Percentiles rank a stretch among this genome's conserved stretches.
Evolutionary conservation across 2,888 invertebrate species (phyloP).

Genomic region (Cryptosula pallasiana): DNA sequence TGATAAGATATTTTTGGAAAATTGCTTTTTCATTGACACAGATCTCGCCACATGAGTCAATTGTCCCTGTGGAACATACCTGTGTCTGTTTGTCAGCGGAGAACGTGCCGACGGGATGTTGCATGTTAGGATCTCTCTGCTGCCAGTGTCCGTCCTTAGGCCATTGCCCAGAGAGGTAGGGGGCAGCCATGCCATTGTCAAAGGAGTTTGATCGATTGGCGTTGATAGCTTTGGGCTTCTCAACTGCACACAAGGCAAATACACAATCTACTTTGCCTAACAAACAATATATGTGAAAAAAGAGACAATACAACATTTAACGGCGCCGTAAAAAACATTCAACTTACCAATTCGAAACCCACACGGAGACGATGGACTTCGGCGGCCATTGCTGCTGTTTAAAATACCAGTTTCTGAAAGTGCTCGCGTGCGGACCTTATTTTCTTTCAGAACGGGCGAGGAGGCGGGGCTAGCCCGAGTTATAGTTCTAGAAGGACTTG

Average conservation of each 20-base stretch:
- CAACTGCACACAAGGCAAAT: slow-evolving; percentile 5
- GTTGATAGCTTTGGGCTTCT: neutral
- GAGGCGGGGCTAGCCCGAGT: neutral
- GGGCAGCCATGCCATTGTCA: slow-evolving; percentile 20
- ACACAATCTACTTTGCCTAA: too few relatives aligned
- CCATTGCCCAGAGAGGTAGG: slow-evolving; percentile 24
- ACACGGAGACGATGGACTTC: slow-evolving; percentile 18
- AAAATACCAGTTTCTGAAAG: slow-evolving; percentile 10
- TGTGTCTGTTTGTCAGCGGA: slow-evolving; percentile 14
- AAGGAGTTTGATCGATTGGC: slow-evolving; percentile 3
- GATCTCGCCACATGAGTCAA: too few relatives aligned
- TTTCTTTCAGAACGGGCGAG: slow-evolving; percentile 7
- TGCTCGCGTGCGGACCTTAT: neutral
- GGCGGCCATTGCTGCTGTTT: neutral
- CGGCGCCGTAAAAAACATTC: too few relatives aligned
- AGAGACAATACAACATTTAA: too few relatives aligned
- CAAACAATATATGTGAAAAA: too few relatives aligned
- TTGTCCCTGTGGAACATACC: too few relatives aligned
- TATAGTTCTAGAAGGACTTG: neutral
- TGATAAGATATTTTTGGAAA: too few relatives aligned
- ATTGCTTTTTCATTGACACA: too few relatives aligned
- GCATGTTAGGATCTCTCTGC: neutral
- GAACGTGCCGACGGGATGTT: neutral
- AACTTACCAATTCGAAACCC: slow-evolving; percentile 15
- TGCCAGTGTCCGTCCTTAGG: slow-evolving; percentile 22